phyloP scores from a whole-genome alignment of 2,113 vertebrate genomes.

The Urocolius indicus region DNA sequence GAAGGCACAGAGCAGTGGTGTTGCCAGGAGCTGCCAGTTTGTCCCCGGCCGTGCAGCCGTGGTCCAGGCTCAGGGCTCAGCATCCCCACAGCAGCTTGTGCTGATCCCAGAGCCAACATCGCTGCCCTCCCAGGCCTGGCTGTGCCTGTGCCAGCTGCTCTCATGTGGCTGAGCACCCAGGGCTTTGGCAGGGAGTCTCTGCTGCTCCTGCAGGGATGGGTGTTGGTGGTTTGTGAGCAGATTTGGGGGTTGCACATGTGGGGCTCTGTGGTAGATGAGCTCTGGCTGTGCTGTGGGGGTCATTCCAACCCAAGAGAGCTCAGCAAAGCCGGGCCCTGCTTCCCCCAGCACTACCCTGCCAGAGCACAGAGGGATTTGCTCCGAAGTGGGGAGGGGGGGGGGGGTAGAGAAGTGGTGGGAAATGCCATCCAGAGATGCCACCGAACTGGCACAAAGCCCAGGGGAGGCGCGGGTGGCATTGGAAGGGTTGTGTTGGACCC shows the following conservation, averaged over 20 bases:
- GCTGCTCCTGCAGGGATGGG: neutral
- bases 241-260: neutral
- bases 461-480: neutral
- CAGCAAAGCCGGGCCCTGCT: neutral
- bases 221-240: neutral
- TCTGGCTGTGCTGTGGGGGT: neutral
- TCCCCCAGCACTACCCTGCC: neutral
- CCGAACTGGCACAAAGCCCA: fast-evolving
- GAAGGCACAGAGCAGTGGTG: fast-evolving
- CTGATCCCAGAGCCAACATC: neutral
- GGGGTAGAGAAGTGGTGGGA: too few species aligned
- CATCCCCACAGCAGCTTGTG: fast-evolving
- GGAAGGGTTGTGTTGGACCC: too few species aligned
- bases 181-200: neutral
- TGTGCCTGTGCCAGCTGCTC: neutral
- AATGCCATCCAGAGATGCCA: neutral
- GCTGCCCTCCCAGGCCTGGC: neutral
- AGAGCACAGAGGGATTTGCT: neutral
- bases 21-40: neutral
- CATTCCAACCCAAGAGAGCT: neutral
- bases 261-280: neutral
- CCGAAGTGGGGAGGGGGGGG: too few species aligned
- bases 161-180: too few species aligned
- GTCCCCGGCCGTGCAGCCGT: fast-evolving
- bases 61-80: fast-evolving